phyloP scores from a whole-genome alignment of 2,113 vertebrate genomes.

The Plecotus auritus region DNA sequence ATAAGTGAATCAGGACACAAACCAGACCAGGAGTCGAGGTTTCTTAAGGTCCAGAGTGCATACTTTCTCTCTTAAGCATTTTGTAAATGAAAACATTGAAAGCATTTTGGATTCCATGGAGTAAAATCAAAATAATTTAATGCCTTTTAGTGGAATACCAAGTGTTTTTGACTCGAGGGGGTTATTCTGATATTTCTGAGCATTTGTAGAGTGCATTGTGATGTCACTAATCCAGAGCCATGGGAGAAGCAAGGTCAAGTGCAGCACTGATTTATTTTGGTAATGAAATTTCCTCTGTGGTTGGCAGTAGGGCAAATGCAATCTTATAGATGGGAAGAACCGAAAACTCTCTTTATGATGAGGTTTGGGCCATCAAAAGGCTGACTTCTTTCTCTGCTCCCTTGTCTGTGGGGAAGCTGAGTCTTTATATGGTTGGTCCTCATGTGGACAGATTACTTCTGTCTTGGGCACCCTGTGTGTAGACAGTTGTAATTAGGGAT shows the following conservation, averaged over 20 bases:
- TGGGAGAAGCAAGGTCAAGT: constrained; percentile 75
- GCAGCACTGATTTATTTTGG: constrained; percentile 72
- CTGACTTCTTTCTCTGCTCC: neutral
- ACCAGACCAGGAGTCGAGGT: neutral
- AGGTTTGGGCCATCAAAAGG: constrained; percentile 49
- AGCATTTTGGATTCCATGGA: constrained; percentile 77
- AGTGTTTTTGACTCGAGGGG: constrained; percentile 71
- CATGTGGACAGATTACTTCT: neutral
- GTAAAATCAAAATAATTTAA: constrained; percentile 81
- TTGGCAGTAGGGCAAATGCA: constrained; percentile 69
- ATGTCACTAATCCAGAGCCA: constrained; percentile 66
- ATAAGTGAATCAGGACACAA: neutral
- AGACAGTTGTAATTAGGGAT: neutral
- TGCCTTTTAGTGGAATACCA: constrained; percentile 76
- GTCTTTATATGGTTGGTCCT: neutral
- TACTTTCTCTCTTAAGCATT: constrained; percentile 77
- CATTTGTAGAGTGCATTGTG: constrained; percentile 61
- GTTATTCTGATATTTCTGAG: constrained; percentile 65
- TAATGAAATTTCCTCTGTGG: constrained; percentile 73
- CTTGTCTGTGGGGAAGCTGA: neutral
- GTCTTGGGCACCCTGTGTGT: neutral
- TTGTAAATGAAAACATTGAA: constrained; percentile 79
- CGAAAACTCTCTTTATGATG: constrained; percentile 57
- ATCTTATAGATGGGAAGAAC: constrained; percentile 49
- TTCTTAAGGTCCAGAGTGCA: constrained; percentile 39